Evolutionary conservation across 1,140 invertebrate species (phyloP), one percentile per base, ranked within the genome.

Genomic region (Brachystomella parvula): DNA sequence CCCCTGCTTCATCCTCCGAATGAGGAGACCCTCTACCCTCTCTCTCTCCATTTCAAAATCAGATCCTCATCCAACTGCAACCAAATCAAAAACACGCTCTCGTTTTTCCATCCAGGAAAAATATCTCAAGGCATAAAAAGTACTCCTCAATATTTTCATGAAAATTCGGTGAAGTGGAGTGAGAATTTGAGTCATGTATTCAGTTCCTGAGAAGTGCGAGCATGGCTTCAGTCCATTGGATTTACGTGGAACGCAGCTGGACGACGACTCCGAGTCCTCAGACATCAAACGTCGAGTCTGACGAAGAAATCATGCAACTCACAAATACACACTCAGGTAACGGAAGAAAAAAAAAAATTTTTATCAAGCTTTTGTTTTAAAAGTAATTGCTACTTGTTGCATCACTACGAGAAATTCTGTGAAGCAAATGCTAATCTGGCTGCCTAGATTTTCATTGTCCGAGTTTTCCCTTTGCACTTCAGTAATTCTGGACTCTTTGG

Each of bases 231-330:
- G 63, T 29, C 69, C 69, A 2, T 56, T 72, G 26, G 71, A 72
- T 58, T 60, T 73, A 3, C 53, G 73, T 53, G 73, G 71, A 58
- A 29, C 63, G 31, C 65, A 67, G 35, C n/a, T 65, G 3, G 39
- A 29, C 12, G 64, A 66, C 26, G 73, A 74, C n/a, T 69, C 68
- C 1, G 71, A 71, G 47, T n/a, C n/a, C n/a, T 74, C 67, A 30
- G 74, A 75, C 47, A 75, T 75, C 33, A 74, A n/a, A 75, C 57
- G 74, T 75, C 15, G 74, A 75, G 15, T 75, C 74, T 9, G 74
- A 74, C 64, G 73, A 74, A 56, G 73, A 74, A 12, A 64, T 72
- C 3, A 49, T 72, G 29, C 67, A 65, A 24, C 67, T 69, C 3
- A 69, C 70, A 19, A 61, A 61, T 12, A 39, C 67, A 6, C 70